Base-by-base conservation (phyloP, 1,140 invertebrate species). In the Bilobella aurantiaca region DNA sequence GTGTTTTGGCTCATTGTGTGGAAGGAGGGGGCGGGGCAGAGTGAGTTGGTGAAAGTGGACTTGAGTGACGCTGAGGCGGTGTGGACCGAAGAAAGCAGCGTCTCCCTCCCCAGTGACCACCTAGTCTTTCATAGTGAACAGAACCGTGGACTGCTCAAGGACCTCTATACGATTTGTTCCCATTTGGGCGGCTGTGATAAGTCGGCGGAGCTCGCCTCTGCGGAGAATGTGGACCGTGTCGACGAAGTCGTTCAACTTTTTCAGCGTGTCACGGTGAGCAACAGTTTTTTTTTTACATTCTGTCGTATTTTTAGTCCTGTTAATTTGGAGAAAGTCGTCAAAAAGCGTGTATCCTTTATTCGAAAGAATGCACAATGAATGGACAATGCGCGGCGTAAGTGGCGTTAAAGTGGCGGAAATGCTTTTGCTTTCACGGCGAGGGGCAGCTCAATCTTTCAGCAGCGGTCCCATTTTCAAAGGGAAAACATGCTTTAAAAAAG, bases 231-330 rank as follows among this genome's bases (percentile, higher is more conserved):
- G 3, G 63, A 68, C 5, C 29, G 71, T 46, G 66, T 66, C n/a
- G 21, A 47, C 47, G 32, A 70, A 25, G 31, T 73, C 5, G 64
- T 73, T 31, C 57, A 68, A 29, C 60, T 73, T 18, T 73, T 73
- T 65, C 71, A 73, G 49, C 46, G 67, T 21, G 67, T 69, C 29
- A 64, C 69, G 64, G 71, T 73, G 65, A 68, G 71, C n/a, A n/a
- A n/a, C n/a, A n/a, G n/a, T n/a, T n/a, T n/a, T n/a, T n/a, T n/a
- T n/a, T n/a, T n/a, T n/a, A n/a, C n/a, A n/a, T n/a, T n/a, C n/a
- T n/a, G n/a, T n/a, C n/a, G n/a, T n/a, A n/a, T n/a, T n/a, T n/a
- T n/a, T n/a, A n/a, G n/a, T n/a, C n/a, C n/a, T n/a, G n/a, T n/a
- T n/a, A n/a, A n/a, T n/a, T n/a, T n/a, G n/a, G n/a, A n/a, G n/a